Percentiles rank a stretch among this genome's conserved stretches.
These are phyloP conservation scores for Notarius quadriscutis DNA, from an alignment of 2,113 vertebrate species.

Conservation along the genomic window DNA sequence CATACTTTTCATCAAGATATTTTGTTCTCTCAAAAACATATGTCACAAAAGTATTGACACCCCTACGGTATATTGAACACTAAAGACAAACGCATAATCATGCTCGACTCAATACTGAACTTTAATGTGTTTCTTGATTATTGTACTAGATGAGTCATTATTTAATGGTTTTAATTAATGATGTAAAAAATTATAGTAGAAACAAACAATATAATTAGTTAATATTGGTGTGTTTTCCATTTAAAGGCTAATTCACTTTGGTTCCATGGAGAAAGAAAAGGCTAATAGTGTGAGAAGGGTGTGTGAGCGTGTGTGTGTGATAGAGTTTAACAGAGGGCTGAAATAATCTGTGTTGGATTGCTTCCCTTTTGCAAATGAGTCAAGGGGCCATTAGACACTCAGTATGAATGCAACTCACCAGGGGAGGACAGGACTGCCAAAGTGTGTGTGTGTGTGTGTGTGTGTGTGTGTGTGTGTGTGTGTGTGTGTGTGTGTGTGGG, in stretches of 20 bases:
- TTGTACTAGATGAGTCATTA: not conserved
- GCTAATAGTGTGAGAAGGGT: slow-evolving; percentile 2
- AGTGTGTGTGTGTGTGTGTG: slow-evolving; percentile 26
- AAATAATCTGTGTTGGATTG: slow-evolving; percentile 51
- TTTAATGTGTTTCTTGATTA: not conserved
- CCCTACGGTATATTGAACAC: not conserved
- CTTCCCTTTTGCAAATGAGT: slow-evolving; percentile 42
- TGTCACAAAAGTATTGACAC: not conserved
- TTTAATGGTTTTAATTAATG: not conserved
- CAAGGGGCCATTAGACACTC: slow-evolving; percentile 48
- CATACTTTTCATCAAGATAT: not conserved
- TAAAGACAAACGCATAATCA: not conserved
- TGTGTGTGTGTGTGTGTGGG: not conserved
- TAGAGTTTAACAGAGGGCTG: slow-evolving; percentile 31
- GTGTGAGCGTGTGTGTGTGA: slow-evolving; percentile 12
- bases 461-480: not conserved
- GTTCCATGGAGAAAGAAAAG: not conserved
- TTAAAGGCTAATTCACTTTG: not conserved
- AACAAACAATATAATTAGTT: slow-evolving; percentile 45
- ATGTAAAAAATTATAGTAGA: not conserved
- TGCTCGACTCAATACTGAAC: not conserved
- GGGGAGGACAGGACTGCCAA: slow-evolving; percentile 28
- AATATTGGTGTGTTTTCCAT: slow-evolving; percentile 58
- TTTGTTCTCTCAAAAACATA: not conserved
- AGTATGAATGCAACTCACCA: slow-evolving; percentile 37